Evolutionary conservation across 2,888 invertebrate species (phyloP).

Genomic region (Orchesella flavescens): DNA sequence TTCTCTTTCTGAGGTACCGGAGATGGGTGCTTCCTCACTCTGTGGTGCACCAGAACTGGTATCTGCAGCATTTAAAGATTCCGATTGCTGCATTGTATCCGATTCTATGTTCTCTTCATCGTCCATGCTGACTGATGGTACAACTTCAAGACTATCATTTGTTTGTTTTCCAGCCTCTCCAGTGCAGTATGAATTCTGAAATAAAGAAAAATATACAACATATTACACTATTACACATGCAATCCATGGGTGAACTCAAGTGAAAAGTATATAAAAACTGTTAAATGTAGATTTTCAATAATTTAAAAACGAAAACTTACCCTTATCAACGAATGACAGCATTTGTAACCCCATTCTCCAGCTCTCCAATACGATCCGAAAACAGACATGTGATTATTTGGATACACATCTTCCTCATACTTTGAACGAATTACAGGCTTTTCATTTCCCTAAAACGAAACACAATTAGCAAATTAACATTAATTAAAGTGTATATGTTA

Average conservation of each 20-base stretch:
- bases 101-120: constrained; percentile 74
- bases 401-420: constrained; percentile 94
- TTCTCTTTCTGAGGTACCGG: constrained; percentile 75
- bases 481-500: too few relatives aligned
- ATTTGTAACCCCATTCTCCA: constrained; percentile 96
- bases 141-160: constrained; percentile 68
- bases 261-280: background rate
- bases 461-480: constrained; percentile 46
- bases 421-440: constrained; percentile 87
- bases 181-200: constrained; percentile 87
- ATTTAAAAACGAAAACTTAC: constrained; percentile 43
- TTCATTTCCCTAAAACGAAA: constrained; percentile 86
- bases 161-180: constrained; percentile 81
- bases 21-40: constrained; percentile 76
- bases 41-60: constrained; percentile 50
- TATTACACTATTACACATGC: background rate
- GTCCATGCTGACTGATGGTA: constrained; percentile 68
- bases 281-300: too few relatives aligned
- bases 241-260: background rate
- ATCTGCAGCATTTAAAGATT: background rate
- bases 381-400: constrained; percentile 94
- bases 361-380: constrained; percentile 97
- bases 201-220: background rate
- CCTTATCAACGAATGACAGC: constrained; percentile 90
- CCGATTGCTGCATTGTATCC: constrained; percentile 72